Evolutionary conservation across 2,888 invertebrate genomes (phyloP), one percentile per base, ranked within the genome.

Genomic region (Agrypnus murinus): DNA sequence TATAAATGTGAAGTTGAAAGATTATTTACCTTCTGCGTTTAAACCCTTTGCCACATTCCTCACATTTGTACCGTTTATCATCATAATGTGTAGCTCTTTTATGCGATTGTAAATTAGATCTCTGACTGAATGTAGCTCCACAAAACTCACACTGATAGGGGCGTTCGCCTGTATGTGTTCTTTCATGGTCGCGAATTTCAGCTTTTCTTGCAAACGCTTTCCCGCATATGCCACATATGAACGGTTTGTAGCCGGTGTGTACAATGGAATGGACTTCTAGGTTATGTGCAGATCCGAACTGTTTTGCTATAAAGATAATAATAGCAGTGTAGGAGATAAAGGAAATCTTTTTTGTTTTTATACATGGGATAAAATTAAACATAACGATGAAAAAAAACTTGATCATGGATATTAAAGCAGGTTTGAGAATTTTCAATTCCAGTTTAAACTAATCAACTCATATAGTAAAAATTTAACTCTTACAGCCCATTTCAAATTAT

Each of bases 41-140:
- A 80, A 94, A 95, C 19, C 90, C 89, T 81, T 93, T 92, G 1
- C 90, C 90, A 78, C 95, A 95, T 43, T 89, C 87, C 1, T 87
- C 84, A 80, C 95, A 95, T 77, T 89, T 89, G 81, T 93, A 91
- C 0, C 93, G 87, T 79, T 92, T 92, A 82, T 92, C 93, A 82
- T 93, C 92, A 58, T 92, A 89, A 82, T 95, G 95, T 0, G 93
- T 95, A 0, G 93, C 92, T 8, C 93, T 88, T 73, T 91, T 90
- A 83, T 95, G 95, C 0, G 93, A 93, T 83, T 93, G 92, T 75
- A 95, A 86, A 86, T 95, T 95, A 36, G 93, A 92, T 17, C 94
- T 87, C 84, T 95, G 95, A 14, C 94, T 91, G 86, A 95, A 95
- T 0, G 92, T 90, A 0, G 94, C 91, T 1, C 91, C 91, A 82